phyloP scores from a whole-genome alignment of 2,888 invertebrate species.

The Venustoraphidia nigricollis region DNA sequence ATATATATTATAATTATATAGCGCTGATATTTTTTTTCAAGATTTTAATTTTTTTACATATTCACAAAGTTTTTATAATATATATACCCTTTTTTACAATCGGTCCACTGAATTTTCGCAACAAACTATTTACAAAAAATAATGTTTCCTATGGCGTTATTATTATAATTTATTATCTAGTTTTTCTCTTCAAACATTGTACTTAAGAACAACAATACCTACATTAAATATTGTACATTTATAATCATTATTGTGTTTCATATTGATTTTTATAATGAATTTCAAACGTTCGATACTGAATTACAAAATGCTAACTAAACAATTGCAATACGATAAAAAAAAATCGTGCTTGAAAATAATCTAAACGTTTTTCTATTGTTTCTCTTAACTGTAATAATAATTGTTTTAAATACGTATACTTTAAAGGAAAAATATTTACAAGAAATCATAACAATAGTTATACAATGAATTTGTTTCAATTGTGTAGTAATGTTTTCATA shows the following conservation, averaged over 20 bases:
- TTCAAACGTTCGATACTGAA: no score
- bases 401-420: no score
- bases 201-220: background rate
- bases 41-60: slow-evolving; percentile 27
- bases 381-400: no score
- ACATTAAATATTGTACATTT: background rate
- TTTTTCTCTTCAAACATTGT: background rate
- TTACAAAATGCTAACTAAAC: no score
- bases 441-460: no score
- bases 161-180: background rate
- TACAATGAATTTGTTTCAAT: no score
- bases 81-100: background rate
- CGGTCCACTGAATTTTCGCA: background rate
- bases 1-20: slow-evolving; percentile 19
- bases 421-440: no score
- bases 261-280: background rate
- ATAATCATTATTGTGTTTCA: background rate
- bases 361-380: no score
- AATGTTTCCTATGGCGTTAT: background rate
- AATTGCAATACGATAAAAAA: no score
- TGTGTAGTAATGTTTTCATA: no score
- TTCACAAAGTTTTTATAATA: slow-evolving; percentile 2
- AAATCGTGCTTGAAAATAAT: no score
- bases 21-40: slow-evolving; percentile 26
- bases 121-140: background rate